A percentile compares a stretch with the other conserved stretches of the same genome.
phyloP scores from a whole-genome alignment of 2,888 invertebrate species.

The Drosophila kokeensis region DNA sequence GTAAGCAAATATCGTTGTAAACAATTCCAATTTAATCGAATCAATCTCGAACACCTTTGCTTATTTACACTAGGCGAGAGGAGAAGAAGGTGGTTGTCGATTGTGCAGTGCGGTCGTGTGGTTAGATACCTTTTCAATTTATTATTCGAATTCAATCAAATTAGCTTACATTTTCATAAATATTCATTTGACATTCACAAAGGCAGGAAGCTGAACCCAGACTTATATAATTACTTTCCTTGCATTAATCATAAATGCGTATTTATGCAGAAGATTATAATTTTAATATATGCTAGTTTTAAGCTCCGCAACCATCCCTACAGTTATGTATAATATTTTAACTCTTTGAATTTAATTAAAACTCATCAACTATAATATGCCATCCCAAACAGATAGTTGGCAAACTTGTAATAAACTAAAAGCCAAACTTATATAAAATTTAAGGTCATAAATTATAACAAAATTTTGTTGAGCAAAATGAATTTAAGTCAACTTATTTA shows the following conservation, averaged over 20 bases:
- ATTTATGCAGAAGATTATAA: neutral
- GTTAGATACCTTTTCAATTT: neutral
- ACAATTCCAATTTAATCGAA: constrained; percentile 47
- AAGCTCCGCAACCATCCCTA: too few relatives aligned
- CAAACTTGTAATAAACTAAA: neutral
- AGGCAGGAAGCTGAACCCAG: neutral
- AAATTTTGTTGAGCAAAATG: neutral
- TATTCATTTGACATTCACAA: too few relatives aligned
- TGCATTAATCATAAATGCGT: neutral
- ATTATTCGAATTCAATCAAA: neutral
- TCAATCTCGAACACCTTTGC: constrained; percentile 37
- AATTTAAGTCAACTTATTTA: neutral
- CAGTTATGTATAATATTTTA: too few relatives aligned
- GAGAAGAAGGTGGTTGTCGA: neutral
- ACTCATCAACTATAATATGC: neutral
- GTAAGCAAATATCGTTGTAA: constrained; percentile 25
- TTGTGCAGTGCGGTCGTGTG: constrained; percentile 1
- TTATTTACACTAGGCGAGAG: neutral
- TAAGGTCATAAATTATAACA: neutral
- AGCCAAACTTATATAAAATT: neutral
- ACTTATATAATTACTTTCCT: neutral
- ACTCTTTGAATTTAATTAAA: too few relatives aligned
- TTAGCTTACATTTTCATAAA: neutral
- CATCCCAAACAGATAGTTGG: fast-evolving
- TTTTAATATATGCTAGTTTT: neutral